These are phyloP conservation scores for Salvelinus alpinus DNA, from an alignment of 2,113 vertebrate genomes.

Conservation along the genomic window DNA sequence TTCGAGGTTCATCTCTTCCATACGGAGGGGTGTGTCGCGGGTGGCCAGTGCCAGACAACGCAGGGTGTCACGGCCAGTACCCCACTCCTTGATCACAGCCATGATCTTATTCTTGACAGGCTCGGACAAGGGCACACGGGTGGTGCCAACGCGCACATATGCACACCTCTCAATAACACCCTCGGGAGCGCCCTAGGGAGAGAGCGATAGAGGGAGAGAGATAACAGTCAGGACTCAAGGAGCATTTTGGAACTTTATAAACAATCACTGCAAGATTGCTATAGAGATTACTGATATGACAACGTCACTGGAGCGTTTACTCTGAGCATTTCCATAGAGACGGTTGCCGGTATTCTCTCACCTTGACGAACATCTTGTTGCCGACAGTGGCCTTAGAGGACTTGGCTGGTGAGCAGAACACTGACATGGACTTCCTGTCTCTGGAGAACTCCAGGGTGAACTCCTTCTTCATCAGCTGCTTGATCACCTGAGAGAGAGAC, in stretches of 20 bases:
- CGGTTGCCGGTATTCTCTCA: slow-evolving; percentile 55
- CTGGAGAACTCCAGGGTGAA: slow-evolving; percentile 94
- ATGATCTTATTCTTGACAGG: slow-evolving; percentile 79
- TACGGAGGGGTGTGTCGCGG: slow-evolving; percentile 79
- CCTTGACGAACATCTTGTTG: slow-evolving; percentile 94
- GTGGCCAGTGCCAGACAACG: slow-evolving; percentile 91
- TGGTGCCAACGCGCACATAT: slow-evolving; percentile 86
- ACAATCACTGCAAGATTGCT: too few relatives aligned
- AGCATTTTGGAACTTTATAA: too few relatives aligned
- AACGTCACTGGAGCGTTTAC: too few relatives aligned
- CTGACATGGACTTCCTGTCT: slow-evolving; percentile 95
- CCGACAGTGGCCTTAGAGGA: slow-evolving; percentile 84
- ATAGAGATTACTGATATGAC: too few relatives aligned
- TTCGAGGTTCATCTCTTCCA: slow-evolving; percentile 88
- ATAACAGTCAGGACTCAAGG: neutral
- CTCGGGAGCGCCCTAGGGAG: slow-evolving; percentile 75
- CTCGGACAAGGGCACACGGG: slow-evolving; percentile 78
- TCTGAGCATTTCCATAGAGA: neutral
- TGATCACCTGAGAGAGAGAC: slow-evolving; percentile 80
- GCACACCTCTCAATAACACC: slow-evolving; percentile 90
- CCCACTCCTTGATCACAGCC: slow-evolving; percentile 90
- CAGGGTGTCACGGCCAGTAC: slow-evolving; percentile 88
- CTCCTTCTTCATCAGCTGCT: slow-evolving; percentile 93
- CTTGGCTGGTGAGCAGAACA: slow-evolving; percentile 87
- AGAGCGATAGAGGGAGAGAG: neutral